Evolutionary conservation across 2,113 vertebrate species (phyloP).

Genomic region (Phodopus roborovskii): DNA sequence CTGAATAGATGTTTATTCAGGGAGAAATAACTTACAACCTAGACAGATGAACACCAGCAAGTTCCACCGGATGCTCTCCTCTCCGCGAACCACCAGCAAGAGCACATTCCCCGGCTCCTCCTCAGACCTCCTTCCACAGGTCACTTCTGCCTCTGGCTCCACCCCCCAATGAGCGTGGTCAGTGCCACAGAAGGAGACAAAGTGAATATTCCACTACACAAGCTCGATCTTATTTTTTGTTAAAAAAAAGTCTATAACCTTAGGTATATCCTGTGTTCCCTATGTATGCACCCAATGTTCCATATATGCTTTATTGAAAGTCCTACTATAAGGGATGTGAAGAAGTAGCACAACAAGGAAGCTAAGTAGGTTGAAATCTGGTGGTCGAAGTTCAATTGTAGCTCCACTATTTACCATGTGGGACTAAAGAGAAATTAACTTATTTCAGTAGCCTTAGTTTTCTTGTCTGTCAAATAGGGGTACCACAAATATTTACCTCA

Average conservation of each 20-base stretch:
- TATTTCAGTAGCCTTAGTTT: conserved; percentile 9
- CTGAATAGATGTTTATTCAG: too few species aligned
- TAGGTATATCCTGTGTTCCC: not conserved
- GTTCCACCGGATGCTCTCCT: too few species aligned
- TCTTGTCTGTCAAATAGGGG: not conserved
- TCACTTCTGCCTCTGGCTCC: too few species aligned
- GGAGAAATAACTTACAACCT: too few species aligned
- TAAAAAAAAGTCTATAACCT: not conserved
- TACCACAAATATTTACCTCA: not conserved
- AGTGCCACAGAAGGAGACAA: too few species aligned
- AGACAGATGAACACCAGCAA: too few species aligned
- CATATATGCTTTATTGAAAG: not conserved
- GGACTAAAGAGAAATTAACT: conserved; percentile 30
- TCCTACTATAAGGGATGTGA: not conserved
- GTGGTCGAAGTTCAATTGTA: not conserved
- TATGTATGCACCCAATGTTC: not conserved
- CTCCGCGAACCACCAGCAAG: too few species aligned
- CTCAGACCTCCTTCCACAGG: too few species aligned
- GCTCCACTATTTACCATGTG: not conserved
- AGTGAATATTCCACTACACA: too few species aligned
- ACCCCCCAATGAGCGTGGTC: too few species aligned
- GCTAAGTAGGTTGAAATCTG: not conserved
- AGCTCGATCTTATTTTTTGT: not conserved
- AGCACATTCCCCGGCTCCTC: too few species aligned
- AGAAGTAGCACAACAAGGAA: not conserved